Evolutionary conservation across 2,113 vertebrate species (phyloP), one percentile per base, ranked within the genome.

Genomic region (Buteo buteo): DNA sequence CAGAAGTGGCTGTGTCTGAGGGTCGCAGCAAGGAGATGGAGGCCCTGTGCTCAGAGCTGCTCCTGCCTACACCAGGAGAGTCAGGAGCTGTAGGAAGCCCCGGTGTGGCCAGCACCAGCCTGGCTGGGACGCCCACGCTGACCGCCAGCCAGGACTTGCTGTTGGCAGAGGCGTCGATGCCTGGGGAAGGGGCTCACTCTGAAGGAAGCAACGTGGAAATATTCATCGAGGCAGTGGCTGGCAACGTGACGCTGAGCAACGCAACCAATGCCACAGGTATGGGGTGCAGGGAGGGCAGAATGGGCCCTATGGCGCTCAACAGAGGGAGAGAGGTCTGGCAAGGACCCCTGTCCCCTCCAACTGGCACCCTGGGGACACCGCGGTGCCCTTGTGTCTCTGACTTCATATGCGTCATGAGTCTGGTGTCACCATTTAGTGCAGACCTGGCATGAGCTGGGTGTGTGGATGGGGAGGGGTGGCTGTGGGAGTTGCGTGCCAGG

Each of bases 211-310:
- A 96, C 7, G 88, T 98, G 96, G 98, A 98, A 84, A 97, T 98
- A 93, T 93, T 98, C 92, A 98, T 98, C 26, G 98, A 98, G 82
- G 85, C 98, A 20, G 97, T 98, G 72, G 80, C 97, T 85, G 97
- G 95, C 94, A 95, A 96, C 5, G n/a, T 98, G 81, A 93, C 97
- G 0, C 90, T 98, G 86, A 96, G 91, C 95, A 93, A 91, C 16
- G 2, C 95, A 0, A 83, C 77, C 50, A 88, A 1, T 34, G 52
- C 83, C 80, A 93, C 97, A 96, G 96, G 97, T 98, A 97, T 25
- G 44, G 42, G 25, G 9, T 28, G 14, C 2, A 24, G 38, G 45
- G n/a, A 34, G 61, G 66, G 24, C 32, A 36, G n/a, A 1, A 3
- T 34, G 66, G 77, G 47, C 8, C 34, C 8, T 6, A 3, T 16